phyloP scores from a whole-genome alignment of 2,797 vertebrate genomes.

The Semotilus atromaculatus region DNA sequence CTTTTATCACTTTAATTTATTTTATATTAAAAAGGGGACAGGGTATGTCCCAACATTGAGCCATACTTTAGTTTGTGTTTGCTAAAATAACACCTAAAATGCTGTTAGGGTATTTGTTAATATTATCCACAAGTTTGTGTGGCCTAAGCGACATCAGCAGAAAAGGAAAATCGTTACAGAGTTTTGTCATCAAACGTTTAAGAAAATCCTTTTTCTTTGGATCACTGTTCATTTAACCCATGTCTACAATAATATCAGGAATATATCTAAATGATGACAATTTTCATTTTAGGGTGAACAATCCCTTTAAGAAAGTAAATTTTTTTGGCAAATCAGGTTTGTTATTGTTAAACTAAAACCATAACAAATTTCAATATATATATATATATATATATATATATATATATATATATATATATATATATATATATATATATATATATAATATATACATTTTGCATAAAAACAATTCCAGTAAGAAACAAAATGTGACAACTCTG shows the following conservation, averaged over 20 bases:
- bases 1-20: too few relatives aligned
- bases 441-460: neutral
- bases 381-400: too few relatives aligned
- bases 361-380: neutral
- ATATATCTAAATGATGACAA: too few relatives aligned
- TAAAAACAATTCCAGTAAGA: neutral
- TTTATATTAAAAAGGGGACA: neutral
- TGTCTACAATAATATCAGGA: neutral
- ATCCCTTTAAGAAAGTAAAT: too few relatives aligned
- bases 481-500: neutral
- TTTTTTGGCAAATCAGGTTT: too few relatives aligned
- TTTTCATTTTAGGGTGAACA: too few relatives aligned
- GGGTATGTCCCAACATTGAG: neutral
- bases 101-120: neutral
- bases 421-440: neutral
- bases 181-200: neutral
- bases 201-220: neutral
- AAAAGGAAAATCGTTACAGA: neutral
- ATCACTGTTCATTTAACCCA: neutral
- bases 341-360: too few relatives aligned
- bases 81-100: slow-evolving; percentile 5
- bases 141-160: neutral
- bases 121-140: neutral
- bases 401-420: neutral
- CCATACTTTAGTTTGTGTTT: neutral